Base-by-base conservation (phyloP, 2,888 invertebrate genomes). In the Eremobia ochroleuca region DNA sequence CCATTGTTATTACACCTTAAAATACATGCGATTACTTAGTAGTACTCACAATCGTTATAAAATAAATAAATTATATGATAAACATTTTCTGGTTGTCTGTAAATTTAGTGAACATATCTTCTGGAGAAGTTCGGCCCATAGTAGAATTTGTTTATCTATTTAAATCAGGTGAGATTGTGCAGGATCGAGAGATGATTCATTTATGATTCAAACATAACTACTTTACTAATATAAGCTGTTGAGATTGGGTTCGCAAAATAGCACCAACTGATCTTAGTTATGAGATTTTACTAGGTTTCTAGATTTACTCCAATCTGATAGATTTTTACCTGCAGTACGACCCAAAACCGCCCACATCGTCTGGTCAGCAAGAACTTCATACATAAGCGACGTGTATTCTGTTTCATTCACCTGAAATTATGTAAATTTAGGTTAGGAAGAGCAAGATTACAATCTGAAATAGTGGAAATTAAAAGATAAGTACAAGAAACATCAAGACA, bases 331-430 rank as follows among this genome's bases (percentile, higher is more conserved):
- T 88, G 99, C 98, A 46, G 99, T 98, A 75, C 99, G 97, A 4
- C 99, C 99, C 90, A 99, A 98, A 43, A 99, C 98, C 0, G 99
- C 99, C 99, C 99, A 99, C 97, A 98, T 98, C 55, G 98, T 98
- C 92, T 99, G 99, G 94, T 99, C 99, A 25, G 98, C 98, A 70
- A 99, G 95, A 18, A 99, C 99, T 95, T 99, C 99, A 93, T 99
- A 99, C 99, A 99, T 99, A 0, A 99, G 97, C 9, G 98, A 98
- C 31, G 97, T 97, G 83, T 94, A 93, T 83, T 97, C 97, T 0
- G 97, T 97, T 92, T 97, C 97, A 67, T 97, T 97, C 4, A 97
- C 96, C 97, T 97, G 73, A 21, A 73, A 73, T 74, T 4, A 6
- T 13, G 6, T 31, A 34, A 9, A n/a, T n/a, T 15, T 73, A 40